phyloP scores from a whole-genome alignment of 2,888 invertebrate genomes.

The Tiliacea citrago region DNA sequence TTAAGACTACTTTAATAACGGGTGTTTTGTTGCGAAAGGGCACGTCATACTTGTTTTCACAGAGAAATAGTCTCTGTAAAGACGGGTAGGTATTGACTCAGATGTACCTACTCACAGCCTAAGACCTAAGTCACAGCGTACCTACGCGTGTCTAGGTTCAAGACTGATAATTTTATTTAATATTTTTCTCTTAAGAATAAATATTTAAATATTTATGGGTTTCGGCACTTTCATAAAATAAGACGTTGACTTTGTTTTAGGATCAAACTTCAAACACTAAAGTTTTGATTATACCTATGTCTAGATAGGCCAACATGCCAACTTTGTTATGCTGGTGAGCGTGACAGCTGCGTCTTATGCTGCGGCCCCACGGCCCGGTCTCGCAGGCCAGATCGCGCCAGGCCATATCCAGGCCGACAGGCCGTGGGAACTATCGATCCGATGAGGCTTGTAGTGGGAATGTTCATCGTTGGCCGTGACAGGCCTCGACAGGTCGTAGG shows the following conservation, averaged over 20 bases:
- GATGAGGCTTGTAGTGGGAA: too few relatives aligned
- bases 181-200: not conserved
- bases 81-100: not conserved
- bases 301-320: too few relatives aligned
- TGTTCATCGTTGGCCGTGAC: too few relatives aligned
- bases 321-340: too few relatives aligned
- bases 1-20: not conserved
- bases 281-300: not conserved
- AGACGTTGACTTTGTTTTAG: not conserved
- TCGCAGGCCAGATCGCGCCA: too few relatives aligned
- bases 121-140: not conserved
- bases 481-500: too few relatives aligned
- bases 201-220: not conserved
- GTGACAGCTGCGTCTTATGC: too few relatives aligned
- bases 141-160: not conserved
- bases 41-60: not conserved
- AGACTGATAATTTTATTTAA: not conserved
- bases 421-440: too few relatives aligned
- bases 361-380: too few relatives aligned
- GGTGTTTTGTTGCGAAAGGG: not conserved
- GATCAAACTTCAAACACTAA: slow-evolving; percentile 1
- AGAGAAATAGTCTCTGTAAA: not conserved
- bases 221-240: not conserved
- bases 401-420: too few relatives aligned
- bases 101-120: not conserved